phyloP scores from a whole-genome alignment of 2,888 invertebrate genomes.

The Aradus depressus region DNA sequence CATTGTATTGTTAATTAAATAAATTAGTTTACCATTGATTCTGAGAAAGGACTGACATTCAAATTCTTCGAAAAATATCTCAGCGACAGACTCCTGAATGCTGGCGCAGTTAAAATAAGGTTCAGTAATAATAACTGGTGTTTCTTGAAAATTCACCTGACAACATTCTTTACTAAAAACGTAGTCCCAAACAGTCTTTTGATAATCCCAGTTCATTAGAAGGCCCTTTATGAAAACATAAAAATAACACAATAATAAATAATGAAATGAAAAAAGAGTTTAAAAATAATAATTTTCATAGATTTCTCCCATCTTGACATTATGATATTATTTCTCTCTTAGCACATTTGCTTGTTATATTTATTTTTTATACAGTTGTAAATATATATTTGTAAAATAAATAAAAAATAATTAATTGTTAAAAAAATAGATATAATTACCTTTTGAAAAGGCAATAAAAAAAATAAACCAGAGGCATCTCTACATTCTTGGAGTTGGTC shows the following conservation, averaged over 20 bases:
- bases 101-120: conserved; percentile 87
- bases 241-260: neutral
- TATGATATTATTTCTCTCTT: neutral
- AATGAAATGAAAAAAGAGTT: neutral
- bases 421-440: conserved; percentile 35
- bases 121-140: conserved; percentile 79
- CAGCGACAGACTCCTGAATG: conserved; percentile 85
- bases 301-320: neutral
- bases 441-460: conserved; percentile 85
- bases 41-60: conserved; percentile 73
- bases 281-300: neutral
- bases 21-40: conserved; percentile 46
- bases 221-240: conserved; percentile 52
- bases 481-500: conserved; percentile 93
- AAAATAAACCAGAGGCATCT: conserved; percentile 89
- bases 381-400: too few species aligned
- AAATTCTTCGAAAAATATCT: conserved; percentile 96
- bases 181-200: conserved; percentile 94
- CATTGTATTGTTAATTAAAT: neutral
- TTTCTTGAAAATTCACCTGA: conserved; percentile 63
- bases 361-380: too few species aligned
- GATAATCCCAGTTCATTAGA: conserved; percentile 89
- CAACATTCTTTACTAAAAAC: conserved; percentile 78
- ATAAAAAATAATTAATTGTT: too few species aligned
- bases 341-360: too few species aligned